These are phyloP conservation scores for Apomyelois bistriatella DNA, from an alignment of 2,888 invertebrate genomes.

Conservation along the genomic window DNA sequence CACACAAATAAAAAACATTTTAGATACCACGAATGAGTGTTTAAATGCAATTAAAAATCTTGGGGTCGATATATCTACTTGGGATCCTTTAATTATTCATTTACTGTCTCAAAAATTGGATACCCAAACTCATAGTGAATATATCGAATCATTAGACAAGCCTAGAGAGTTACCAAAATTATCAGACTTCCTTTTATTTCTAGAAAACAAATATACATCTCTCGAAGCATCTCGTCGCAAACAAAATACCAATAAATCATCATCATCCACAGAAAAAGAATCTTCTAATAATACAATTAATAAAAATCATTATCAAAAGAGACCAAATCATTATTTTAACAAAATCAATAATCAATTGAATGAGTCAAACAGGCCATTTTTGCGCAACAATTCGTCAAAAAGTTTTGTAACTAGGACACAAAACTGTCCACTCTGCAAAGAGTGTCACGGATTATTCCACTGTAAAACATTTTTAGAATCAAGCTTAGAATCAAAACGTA, in stretches of 20 bases:
- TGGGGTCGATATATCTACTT: conserved; percentile 7
- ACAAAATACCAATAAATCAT: too few species aligned
- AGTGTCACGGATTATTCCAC: background rate
- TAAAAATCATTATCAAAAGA: too few species aligned
- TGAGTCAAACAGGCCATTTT: background rate
- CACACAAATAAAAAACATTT: background rate
- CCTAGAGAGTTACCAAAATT: background rate
- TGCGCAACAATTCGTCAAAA: background rate
- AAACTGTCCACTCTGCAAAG: background rate
- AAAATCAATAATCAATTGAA: background rate
- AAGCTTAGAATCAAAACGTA: background rate
- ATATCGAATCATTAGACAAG: background rate
- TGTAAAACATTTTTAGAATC: background rate
- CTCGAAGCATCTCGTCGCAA: background rate
- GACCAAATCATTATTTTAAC: too few species aligned
- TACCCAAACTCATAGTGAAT: background rate
- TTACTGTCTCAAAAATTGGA: background rate
- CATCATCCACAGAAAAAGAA: too few species aligned
- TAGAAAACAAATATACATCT: background rate
- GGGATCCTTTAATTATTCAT: conserved; percentile 10
- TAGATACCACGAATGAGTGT: background rate
- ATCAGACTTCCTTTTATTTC: too few species aligned
- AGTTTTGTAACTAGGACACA: background rate
- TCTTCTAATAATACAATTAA: too few species aligned
- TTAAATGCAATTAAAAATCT: conserved; percentile 6